phyloP scores from a whole-genome alignment of 2,888 invertebrate genomes.

The Agonopterix heracliana region DNA sequence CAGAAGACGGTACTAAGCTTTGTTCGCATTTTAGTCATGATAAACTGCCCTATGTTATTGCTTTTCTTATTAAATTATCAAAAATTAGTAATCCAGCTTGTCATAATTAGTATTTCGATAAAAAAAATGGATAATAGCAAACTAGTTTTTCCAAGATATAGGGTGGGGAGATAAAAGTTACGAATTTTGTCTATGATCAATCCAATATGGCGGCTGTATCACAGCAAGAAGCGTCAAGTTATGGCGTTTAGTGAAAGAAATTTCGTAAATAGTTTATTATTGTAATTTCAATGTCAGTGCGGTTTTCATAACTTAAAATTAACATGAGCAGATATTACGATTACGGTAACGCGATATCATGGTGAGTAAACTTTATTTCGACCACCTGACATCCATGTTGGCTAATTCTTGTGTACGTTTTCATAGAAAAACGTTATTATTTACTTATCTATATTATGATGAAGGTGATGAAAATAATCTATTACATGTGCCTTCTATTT shows the following conservation, averaged over 20 bases:
- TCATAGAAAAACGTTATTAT: constrained; percentile 25
- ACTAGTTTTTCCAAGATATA: no score
- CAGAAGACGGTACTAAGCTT: no score
- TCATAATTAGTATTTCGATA: no score
- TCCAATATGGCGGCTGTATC: constrained; percentile 57
- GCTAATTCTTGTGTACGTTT: constrained; percentile 59
- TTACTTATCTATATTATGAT: constrained; percentile 10
- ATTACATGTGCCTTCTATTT: not conserved
- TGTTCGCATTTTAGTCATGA: not conserved
- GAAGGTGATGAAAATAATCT: not conserved
- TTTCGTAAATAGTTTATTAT: constrained; percentile 42
- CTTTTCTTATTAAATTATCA: not conserved
- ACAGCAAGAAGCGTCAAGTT: constrained; percentile 58
- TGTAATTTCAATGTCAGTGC: constrained; percentile 48
- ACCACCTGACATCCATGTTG: constrained; percentile 60
- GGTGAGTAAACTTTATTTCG: constrained; percentile 55
- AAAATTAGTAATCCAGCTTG: no score
- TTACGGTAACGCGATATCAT: constrained; percentile 73
- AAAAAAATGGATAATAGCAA: no score
- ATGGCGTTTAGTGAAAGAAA: constrained; percentile 61
- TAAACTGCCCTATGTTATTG: not conserved
- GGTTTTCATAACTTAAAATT: constrained; percentile 45
- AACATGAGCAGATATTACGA: constrained; percentile 76
- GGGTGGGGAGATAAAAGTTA: not conserved
- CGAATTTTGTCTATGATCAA: constrained; percentile 47